phyloP scores from a whole-genome alignment of 2,113 vertebrate species.

The Ranitomeya imitator region DNA sequence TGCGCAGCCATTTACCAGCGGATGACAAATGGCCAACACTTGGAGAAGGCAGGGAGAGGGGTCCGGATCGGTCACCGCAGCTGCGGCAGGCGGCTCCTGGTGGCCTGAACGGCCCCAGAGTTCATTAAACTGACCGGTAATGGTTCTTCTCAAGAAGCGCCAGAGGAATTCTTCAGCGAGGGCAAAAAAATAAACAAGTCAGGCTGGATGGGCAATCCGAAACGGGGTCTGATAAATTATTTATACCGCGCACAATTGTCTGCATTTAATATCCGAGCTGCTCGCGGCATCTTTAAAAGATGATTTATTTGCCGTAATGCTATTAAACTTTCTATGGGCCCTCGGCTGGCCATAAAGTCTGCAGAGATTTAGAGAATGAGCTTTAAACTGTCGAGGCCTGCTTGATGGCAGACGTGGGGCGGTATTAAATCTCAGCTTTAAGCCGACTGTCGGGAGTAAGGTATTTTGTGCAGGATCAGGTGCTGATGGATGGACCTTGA shows the following conservation, averaged over 20 bases:
- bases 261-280: constrained; percentile 96
- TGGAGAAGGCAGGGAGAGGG: constrained; percentile 75
- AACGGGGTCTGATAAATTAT: constrained; percentile 97
- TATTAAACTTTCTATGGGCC: constrained; percentile 94
- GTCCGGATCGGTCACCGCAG: constrained; percentile 84
- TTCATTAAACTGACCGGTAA: constrained; percentile 95
- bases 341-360: constrained; percentile 88
- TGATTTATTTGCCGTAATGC: constrained; percentile 97
- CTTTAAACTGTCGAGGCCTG: constrained; percentile 92
- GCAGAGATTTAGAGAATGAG: constrained; percentile 91
- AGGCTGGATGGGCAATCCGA: constrained; percentile 77
- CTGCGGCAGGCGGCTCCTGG: constrained; percentile 78
- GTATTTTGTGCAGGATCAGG: constrained; percentile 86
- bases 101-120: constrained; percentile 68
- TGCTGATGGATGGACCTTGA: constrained; percentile 85
- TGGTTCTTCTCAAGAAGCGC: constrained; percentile 81
- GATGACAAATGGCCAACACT: constrained; percentile 90
- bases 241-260: constrained; percentile 93
- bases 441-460: constrained; percentile 88
- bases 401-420: constrained; percentile 80
- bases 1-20: constrained; percentile 84
- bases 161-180: constrained; percentile 86
- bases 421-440: constrained; percentile 89
- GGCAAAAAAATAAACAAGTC: constrained; percentile 92
- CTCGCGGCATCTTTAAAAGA: constrained; percentile 95